Percentiles rank a stretch among this genome's conserved stretches.
phyloP scores from a whole-genome alignment of 2,888 invertebrate genomes.

The Cacoxenus indagator region DNA sequence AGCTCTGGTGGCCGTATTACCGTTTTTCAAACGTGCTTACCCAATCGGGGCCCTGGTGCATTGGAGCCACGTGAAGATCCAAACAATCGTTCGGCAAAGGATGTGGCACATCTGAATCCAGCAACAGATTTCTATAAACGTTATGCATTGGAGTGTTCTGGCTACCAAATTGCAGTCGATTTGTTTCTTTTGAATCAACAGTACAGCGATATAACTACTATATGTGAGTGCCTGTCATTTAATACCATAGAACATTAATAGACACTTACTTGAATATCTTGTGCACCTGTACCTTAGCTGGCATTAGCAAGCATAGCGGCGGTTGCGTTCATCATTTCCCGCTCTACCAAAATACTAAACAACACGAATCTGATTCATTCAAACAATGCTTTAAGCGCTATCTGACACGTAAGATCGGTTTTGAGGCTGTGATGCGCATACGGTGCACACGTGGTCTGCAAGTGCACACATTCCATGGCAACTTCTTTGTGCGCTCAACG shows the following conservation, averaged over 20 bases:
- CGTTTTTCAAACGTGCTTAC: constrained; percentile 92
- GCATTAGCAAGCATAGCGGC: constrained; percentile 95
- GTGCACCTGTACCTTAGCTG: too few species aligned
- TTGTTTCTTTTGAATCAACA: constrained; percentile 93
- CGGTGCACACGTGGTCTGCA: constrained; percentile 93
- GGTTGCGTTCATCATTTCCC: constrained; percentile 95
- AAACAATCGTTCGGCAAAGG: constrained; percentile 84
- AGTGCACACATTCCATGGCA: constrained; percentile 99
- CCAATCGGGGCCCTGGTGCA: constrained; percentile 89
- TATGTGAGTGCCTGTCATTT: constrained; percentile 76
- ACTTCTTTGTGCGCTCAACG: constrained; percentile 98
- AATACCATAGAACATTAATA: background rate
- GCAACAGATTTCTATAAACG: constrained; percentile 98
- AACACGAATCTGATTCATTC: constrained; percentile 81
- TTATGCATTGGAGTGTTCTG: constrained; percentile 94
- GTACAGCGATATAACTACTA: constrained; percentile 93
- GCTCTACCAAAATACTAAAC: constrained; percentile 81
- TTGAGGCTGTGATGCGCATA: constrained; percentile 98
- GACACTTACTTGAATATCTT: background rate
- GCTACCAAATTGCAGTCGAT: constrained; percentile 96
- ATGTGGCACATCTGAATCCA: constrained; percentile 90
- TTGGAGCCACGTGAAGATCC: constrained; percentile 89
- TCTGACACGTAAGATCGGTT: constrained; percentile 95
- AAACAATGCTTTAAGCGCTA: constrained; percentile 87
- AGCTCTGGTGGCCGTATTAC: constrained; percentile 95